phyloP scores from a whole-genome alignment of 2,797 vertebrate species.

The Argyrosomus regius region DNA sequence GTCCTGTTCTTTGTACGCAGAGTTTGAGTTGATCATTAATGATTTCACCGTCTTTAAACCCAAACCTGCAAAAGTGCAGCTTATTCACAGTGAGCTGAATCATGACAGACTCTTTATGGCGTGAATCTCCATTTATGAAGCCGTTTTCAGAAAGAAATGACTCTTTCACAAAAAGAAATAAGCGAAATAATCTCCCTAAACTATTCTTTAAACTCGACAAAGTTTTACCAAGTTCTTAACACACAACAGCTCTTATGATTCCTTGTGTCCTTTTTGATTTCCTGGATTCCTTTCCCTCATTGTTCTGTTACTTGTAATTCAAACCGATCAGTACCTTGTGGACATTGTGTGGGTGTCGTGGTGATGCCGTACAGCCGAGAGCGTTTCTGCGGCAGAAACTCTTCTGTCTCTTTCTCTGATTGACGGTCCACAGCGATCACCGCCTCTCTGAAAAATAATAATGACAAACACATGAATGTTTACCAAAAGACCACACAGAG shows the following conservation, averaged over 20 bases:
- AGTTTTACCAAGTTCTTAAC: too few relatives aligned
- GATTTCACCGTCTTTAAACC: background rate
- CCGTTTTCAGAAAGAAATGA: background rate
- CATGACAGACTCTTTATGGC: too few relatives aligned
- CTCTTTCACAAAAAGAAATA: too few relatives aligned
- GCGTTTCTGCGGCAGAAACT: conserved; percentile 91
- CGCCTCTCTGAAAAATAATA: conserved; percentile 85
- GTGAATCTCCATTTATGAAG: background rate
- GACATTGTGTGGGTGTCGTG: conserved; percentile 56
- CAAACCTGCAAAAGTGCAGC: too few relatives aligned
- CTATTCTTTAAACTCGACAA: too few relatives aligned
- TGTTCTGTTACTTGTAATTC: too few relatives aligned
- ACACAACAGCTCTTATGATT: too few relatives aligned
- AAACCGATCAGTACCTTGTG: conserved; percentile 43
- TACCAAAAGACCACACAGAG: background rate
- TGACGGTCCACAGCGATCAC: conserved; percentile 88
- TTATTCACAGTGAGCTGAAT: too few relatives aligned
- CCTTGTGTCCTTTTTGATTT: too few relatives aligned
- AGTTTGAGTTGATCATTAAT: too few relatives aligned
- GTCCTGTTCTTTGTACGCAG: background rate
- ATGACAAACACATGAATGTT: background rate
- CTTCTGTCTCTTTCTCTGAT: conserved; percentile 84
- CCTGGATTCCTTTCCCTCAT: background rate
- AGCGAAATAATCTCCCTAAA: too few relatives aligned
- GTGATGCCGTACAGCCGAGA: conserved; percentile 93